A percentile compares a stretch with the other conserved stretches of the same genome.
Evolutionary conservation across 2,797 vertebrate genomes (phyloP).

Genomic region (Acrossocheilus wenchowensis): DNA sequence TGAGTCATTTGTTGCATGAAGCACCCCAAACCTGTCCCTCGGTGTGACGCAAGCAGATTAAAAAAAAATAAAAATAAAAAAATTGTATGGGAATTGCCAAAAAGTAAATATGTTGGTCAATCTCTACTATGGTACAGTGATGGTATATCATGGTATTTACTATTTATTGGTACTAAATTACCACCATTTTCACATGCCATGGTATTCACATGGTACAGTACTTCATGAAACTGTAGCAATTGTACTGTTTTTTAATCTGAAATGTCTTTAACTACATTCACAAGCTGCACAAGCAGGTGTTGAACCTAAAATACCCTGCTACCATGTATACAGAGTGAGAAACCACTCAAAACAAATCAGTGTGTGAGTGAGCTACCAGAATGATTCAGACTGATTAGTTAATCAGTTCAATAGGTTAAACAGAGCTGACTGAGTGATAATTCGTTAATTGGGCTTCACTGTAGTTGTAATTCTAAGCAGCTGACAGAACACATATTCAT

Average conservation of each 20-base stretch:
- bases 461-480: not conserved
- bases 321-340: not conserved
- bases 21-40: too few relatives aligned
- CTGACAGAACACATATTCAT: not conserved
- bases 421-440: not conserved
- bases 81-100: too few relatives aligned
- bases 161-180: not conserved
- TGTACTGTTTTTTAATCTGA: not conserved
- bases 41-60: too few relatives aligned
- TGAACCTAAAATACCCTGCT: not conserved
- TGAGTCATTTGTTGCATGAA: too few relatives aligned
- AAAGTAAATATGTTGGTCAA: too few relatives aligned
- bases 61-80: too few relatives aligned
- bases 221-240: not conserved
- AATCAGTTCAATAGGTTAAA: not conserved
- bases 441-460: not conserved
- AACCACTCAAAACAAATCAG: not conserved
- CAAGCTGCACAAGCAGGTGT: not conserved
- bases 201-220: not conserved
- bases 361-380: not conserved
- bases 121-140: not conserved
- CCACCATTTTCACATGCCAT: not conserved
- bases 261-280: not conserved
- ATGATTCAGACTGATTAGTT: not conserved
- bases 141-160: not conserved